phyloP scores from a whole-genome alignment of 2,113 vertebrate genomes.

The Nettapus auritus region DNA sequence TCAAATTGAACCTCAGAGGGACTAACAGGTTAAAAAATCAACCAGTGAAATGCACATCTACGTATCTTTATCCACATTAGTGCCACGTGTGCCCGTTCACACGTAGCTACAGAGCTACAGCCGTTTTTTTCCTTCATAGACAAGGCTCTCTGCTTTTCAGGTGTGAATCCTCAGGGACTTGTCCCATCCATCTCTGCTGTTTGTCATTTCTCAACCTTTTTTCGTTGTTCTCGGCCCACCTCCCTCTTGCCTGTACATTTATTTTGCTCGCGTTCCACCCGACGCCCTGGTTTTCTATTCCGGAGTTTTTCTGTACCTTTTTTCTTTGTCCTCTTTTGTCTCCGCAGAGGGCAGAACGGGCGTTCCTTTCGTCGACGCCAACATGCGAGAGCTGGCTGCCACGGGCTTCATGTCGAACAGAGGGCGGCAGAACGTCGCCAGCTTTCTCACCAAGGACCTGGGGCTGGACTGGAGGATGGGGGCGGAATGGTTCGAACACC shows the following conservation, averaged over 20 bases:
- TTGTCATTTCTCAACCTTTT: background rate
- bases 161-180: background rate
- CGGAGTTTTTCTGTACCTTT: background rate
- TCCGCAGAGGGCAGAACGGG: conserved; percentile 82
- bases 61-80: background rate
- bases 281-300: background rate
- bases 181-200: background rate
- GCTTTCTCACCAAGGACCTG: conserved; percentile 88
- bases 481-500: conserved; percentile 85
- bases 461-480: conserved; percentile 87
- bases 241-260: background rate
- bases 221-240: background rate
- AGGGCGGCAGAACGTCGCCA: conserved; percentile 84
- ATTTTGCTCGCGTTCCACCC: background rate
- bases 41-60: background rate
- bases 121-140: background rate
- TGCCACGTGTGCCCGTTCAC: background rate
- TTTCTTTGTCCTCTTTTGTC: background rate
- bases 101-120: background rate
- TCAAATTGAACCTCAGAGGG: background rate
- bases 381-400: conserved; percentile 82
- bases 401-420: conserved; percentile 87
- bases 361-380: conserved; percentile 87
- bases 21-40: background rate
- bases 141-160: background rate